phyloP scores from a whole-genome alignment of 1,140 invertebrate genomes.

The Trichogramma pretiosum region DNA sequence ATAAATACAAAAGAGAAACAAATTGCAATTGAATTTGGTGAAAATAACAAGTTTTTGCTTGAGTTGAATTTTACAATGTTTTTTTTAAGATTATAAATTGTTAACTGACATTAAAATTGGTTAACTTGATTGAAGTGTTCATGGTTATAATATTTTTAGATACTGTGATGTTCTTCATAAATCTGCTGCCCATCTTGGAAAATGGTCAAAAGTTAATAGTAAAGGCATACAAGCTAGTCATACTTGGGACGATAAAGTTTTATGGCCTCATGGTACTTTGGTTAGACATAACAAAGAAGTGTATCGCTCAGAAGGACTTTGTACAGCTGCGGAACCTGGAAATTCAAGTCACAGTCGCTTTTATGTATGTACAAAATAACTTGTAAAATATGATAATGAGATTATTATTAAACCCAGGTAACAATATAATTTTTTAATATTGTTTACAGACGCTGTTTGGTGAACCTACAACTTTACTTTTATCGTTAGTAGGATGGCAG shows the following conservation, averaged over 20 bases:
- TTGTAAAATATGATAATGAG: slow-evolving; percentile 1
- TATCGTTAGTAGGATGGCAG: slow-evolving; percentile 64
- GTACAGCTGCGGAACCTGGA: slow-evolving; percentile 68
- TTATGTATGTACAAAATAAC: slow-evolving; percentile 52
- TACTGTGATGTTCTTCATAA: slow-evolving; percentile 85
- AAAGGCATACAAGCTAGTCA: slow-evolving; percentile 54
- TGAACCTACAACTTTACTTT: slow-evolving; percentile 75
- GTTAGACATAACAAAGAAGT: slow-evolving; percentile 71
- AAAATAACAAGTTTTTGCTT: too few species aligned
- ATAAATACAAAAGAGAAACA: background rate
- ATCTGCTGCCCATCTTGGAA: slow-evolving; percentile 80
- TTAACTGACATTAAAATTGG: too few species aligned
- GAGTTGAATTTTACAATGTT: too few species aligned
- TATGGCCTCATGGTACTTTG: slow-evolving; percentile 71
- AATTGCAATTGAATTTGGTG: too few species aligned
- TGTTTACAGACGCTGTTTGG: slow-evolving; percentile 73
- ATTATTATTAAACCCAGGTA: background rate
- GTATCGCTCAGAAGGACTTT: slow-evolving; percentile 68
- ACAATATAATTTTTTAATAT: slow-evolving; percentile 20
- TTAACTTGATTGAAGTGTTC: too few species aligned
- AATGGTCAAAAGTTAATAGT: slow-evolving; percentile 68
- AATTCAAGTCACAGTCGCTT: slow-evolving; percentile 73
- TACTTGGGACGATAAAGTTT: slow-evolving; percentile 61
- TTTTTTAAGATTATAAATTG: too few species aligned
- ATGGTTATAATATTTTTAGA: slow-evolving; percentile 34